Conservation (phyloP, 2,888 invertebrate species). For the Lycocerus yunnanus region DNA sequence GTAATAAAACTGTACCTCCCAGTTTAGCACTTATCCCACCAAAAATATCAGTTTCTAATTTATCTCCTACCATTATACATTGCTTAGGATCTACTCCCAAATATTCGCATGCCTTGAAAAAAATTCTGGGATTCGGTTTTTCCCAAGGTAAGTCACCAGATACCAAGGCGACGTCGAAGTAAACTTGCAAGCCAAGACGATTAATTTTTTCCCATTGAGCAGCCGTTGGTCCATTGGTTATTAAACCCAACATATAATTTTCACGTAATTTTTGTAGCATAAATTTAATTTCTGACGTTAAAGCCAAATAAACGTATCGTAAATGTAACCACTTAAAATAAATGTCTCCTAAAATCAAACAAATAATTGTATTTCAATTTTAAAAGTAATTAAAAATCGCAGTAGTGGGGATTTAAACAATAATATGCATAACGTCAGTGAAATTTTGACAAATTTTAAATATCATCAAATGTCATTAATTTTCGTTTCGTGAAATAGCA, state of each 20-base stretch:
- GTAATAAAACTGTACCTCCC: constrained; percentile 82
- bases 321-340: constrained; percentile 79
- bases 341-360: constrained; percentile 64
- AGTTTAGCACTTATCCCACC: constrained; percentile 76
- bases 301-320: constrained; percentile 75
- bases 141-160: constrained; percentile 86
- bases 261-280: constrained; percentile 72
- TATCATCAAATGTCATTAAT: neutral
- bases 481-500: neutral
- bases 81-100: constrained; percentile 74
- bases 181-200: constrained; percentile 68
- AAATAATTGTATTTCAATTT: constrained; percentile 1
- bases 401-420: neutral
- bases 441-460: neutral
- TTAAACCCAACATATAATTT: constrained; percentile 77
- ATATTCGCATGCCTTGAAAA: constrained; percentile 77
- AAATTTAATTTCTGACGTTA: constrained; percentile 69
- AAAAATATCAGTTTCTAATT: constrained; percentile 85
- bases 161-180: constrained; percentile 80
- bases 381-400: neutral
- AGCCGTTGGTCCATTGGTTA: constrained; percentile 85
- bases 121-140: constrained; percentile 83
- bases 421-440: neutral
- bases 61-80: constrained; percentile 88
- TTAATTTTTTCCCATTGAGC: constrained; percentile 90